Evolutionary conservation across 1,140 invertebrate species (phyloP).

Genomic region (Luehdorfia chinensis): DNA sequence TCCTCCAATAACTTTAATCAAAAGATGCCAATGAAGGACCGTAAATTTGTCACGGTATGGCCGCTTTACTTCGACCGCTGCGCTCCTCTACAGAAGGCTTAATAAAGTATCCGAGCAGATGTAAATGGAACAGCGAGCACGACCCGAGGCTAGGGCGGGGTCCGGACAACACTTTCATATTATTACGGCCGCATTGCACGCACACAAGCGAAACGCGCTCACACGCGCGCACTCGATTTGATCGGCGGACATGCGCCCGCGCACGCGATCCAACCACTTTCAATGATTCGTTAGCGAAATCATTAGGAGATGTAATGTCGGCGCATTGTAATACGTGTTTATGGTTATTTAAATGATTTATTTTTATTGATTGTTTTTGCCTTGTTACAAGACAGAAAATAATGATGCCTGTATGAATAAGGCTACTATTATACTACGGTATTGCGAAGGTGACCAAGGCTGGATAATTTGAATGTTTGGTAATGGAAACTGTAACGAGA

Average conservation of each 20-base stretch:
- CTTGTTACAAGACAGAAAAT: conserved; percentile 75
- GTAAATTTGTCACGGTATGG: conserved; percentile 28
- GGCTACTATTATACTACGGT: conserved; percentile 61
- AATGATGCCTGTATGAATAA: conserved; percentile 69
- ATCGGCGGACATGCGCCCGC: conserved; percentile 45
- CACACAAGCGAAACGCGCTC: conserved; percentile 38
- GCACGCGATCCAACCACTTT: conserved; percentile 60
- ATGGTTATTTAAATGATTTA: conserved; percentile 77
- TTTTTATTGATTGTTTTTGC: conserved; percentile 77
- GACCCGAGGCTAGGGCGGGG: conserved; percentile 69
- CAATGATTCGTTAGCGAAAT: conserved; percentile 77
- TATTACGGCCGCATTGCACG: conserved; percentile 70
- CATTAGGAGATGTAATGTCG: conserved; percentile 75
- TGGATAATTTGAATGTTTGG: conserved; percentile 67
- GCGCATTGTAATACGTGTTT: conserved; percentile 75
- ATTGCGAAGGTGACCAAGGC: conserved; percentile 66
- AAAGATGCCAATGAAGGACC: conserved; percentile 20
- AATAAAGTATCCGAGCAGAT: conserved; percentile 73
- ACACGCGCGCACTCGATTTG: conserved; percentile 46
- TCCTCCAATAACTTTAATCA: conserved; percentile 7
- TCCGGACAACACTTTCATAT: conserved; percentile 74
- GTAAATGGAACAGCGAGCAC: conserved; percentile 67
- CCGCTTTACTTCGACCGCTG: conserved; percentile 28
- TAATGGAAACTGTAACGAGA: conserved; percentile 65
- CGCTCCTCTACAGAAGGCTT: conserved; percentile 63